Base-by-base conservation (phyloP, 1,140 invertebrate species). In the Procambarus clarkii region DNA sequence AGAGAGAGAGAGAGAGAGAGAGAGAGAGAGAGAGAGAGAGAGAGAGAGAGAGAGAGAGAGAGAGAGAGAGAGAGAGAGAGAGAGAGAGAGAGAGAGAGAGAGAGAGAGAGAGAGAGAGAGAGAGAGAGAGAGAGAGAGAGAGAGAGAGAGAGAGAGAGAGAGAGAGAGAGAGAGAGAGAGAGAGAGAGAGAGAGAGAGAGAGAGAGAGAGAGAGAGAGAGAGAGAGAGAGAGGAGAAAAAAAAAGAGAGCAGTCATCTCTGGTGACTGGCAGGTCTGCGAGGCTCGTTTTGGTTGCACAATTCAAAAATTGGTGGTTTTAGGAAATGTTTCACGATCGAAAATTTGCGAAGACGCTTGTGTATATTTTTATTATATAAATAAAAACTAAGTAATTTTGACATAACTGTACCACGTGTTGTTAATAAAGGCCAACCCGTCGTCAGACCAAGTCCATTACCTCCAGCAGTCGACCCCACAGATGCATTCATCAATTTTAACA, bases 151-250 rank as follows among this genome's bases (percentile, higher is more conserved):
- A 11, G 11, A 71, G 24, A 71, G 24, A 7, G 3, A 71, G 24
- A 24, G 24, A 21, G n/a, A 69, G 69, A 71, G 18, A 77, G 13
- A 69, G 21, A 69, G 64, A 69, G 11, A n/a, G n/a, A 13, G n/a
- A 11, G 11, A 13, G n/a, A 77, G 45, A 77, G 4, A 77, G 18
- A 71, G 11, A 9, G 1, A 77, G n/a, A 34, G 45, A 13, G 24
- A 71, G 24, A 71, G 24, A 71, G 24, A 71, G 2, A 24, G 2
- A 71, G 24, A 2, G 24, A 71, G 69, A 21, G 24, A 71, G 44
- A 76, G 44, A 76, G 44, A 76, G 44, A 76, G n/a, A 69, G n/a
- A 69, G n/a, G 64, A 69, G n/a, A 69, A n/a, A 69, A 69, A 69
- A n/a, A 69, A 69, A 13, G 11, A 69, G n/a, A 69, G 64, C 64